A percentile compares a stretch with the other conserved stretches of the same genome.
Evolutionary conservation across 2,797 vertebrate genomes (phyloP).

Genomic region (Adrianichthys oophorus): DNA sequence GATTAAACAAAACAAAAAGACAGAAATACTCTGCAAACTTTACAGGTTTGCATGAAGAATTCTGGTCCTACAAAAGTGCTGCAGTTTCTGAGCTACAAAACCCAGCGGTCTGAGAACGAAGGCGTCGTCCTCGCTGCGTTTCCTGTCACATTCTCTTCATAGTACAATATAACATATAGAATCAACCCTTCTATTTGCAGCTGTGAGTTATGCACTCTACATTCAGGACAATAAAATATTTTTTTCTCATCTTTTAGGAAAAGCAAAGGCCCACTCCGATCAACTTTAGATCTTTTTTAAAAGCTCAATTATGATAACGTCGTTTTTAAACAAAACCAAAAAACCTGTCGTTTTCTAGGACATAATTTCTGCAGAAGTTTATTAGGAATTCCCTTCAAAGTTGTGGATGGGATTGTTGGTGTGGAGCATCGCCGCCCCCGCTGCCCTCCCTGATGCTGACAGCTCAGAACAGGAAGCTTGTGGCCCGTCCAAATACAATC

Average conservation of each 20-base stretch:
- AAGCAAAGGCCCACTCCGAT: conserved; percentile 10
- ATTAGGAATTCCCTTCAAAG: too few species aligned
- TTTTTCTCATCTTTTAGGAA: conserved; percentile 36
- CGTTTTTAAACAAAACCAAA: too few species aligned
- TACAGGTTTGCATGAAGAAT: conserved; percentile 27
- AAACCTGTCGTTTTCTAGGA: too few species aligned
- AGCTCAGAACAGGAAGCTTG: too few species aligned
- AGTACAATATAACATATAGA: conserved; percentile 23
- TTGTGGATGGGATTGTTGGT: too few species aligned
- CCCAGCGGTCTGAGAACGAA: conserved; percentile 16
- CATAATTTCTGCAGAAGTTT: too few species aligned
- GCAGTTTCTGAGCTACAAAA: conserved; percentile 15
- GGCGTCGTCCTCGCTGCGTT: conserved; percentile 20
- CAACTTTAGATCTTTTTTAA: too few species aligned
- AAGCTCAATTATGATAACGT: too few species aligned
- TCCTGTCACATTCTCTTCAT: conserved; percentile 40
- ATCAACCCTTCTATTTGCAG: conserved; percentile 8
- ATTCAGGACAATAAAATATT: conserved; percentile 28
- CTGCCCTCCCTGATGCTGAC: too few species aligned
- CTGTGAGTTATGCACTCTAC: conserved; percentile 14
- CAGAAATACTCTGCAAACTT: conserved; percentile 3
- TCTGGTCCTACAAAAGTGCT: conserved; percentile 30
- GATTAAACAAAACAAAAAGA: not conserved
- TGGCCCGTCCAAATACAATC: too few species aligned
- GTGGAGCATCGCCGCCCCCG: too few species aligned